Evolutionary conservation across 2,797 vertebrate species (phyloP), one percentile per base, ranked within the genome.

Genomic region (Clarias laeviceps): DNA sequence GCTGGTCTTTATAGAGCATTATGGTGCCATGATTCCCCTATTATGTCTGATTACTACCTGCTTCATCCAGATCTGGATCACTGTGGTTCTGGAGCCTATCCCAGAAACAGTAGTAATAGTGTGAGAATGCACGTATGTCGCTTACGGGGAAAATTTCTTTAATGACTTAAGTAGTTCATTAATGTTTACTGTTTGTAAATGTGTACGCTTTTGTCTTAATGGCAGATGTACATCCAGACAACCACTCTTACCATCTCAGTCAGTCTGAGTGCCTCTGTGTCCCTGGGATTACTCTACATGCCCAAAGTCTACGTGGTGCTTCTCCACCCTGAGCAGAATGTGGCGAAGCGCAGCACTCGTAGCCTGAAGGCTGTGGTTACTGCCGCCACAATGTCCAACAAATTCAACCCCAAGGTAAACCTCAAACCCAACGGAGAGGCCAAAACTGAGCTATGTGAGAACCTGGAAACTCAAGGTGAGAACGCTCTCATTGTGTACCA

Each of bases 301-400:
- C 98, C 98, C 87, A 99, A 99, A 92, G 98, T 99, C 91, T 99
- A 99, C 89, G 96, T 99, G 93, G 97, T 99, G 89, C 97, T 99
- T 91, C 96, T 99, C 93, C 98, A 99, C 90, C 98, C 98, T 0
- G 98, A 99, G 95, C 98, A 99, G 95, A 99, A 99, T 56, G 98
- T 99, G 90, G 96, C 97, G 92, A 99, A 99, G 92, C 97, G 97
- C 88, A 98, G 97, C 89, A 97, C 98, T 79, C 96, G 98, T 84
- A 99, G 98, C 91, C 96, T 99, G 88, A 99, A 99, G 92, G 97
- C 98, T 0, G 98, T 99, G 86, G 97, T 99, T 91, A 99, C 98
- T 0, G 98, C 98, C 0, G 97, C 98, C 91, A 97, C 98, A 92
- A 99, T 99, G 98, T 97, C 98, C 93, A 99, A 99, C 95, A 99